Evolutionary conservation across 2,888 invertebrate genomes (phyloP).

Genomic region (Malachius bipustulatus): DNA sequence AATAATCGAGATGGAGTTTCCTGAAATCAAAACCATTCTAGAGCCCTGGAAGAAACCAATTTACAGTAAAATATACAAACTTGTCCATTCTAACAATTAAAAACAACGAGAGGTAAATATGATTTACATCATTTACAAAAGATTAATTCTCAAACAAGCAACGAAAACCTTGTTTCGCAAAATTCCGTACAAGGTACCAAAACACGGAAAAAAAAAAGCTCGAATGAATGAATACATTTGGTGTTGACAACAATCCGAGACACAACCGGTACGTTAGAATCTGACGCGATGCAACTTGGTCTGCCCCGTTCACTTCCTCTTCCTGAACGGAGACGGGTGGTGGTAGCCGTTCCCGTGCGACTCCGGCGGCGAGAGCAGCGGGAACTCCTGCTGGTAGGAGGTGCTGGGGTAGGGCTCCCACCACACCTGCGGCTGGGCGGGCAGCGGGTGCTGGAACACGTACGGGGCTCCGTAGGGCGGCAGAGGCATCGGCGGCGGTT

Average conservation of each 20-base stretch:
- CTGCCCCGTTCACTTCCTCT: constrained; percentile 32
- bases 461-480: constrained; percentile 27
- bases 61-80: too few relatives aligned
- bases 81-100: too few relatives aligned
- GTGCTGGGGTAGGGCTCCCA: constrained; percentile 32
- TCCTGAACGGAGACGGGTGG: constrained; percentile 30
- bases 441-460: constrained; percentile 24
- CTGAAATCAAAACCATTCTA: too few relatives aligned
- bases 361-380: constrained; percentile 24
- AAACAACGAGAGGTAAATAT: too few relatives aligned
- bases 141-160: too few relatives aligned
- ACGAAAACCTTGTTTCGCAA: too few relatives aligned
- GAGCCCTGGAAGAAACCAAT: too few relatives aligned
- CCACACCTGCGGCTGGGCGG: constrained; percentile 28
- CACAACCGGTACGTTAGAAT: not conserved
- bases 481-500: constrained; percentile 27
- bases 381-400: constrained; percentile 30
- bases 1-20: too few relatives aligned
- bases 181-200: too few relatives aligned
- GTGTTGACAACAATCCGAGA: not conserved
- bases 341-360: constrained; percentile 25
- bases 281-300: not conserved
- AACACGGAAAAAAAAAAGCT: too few relatives aligned
- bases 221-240: constrained; percentile 3
- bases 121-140: too few relatives aligned